Evolutionary conservation across 2,113 vertebrate species (phyloP).

Genomic region (Strix aluco): DNA sequence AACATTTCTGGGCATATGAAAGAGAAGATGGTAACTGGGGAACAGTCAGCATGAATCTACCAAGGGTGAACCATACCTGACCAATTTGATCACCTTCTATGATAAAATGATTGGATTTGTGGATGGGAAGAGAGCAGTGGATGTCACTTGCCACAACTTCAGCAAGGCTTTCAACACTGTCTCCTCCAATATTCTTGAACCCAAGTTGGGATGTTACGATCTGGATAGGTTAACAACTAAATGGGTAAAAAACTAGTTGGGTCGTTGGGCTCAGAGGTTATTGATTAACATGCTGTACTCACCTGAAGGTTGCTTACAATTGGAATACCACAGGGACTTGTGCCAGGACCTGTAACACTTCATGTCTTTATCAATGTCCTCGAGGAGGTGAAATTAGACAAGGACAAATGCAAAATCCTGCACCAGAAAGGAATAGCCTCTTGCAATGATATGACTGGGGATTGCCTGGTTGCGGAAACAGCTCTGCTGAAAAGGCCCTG

Average conservation of each 20-base stretch:
- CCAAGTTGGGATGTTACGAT: neutral
- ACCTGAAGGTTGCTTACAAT: neutral
- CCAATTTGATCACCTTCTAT: neutral
- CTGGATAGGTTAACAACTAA: neutral
- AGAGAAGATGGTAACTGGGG: neutral
- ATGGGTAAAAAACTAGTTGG: neutral
- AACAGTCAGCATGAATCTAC: neutral
- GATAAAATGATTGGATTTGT: neutral
- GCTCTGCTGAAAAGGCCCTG: neutral
- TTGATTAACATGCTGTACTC: neutral
- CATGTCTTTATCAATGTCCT: neutral
- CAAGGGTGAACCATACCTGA: neutral
- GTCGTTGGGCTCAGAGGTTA: neutral
- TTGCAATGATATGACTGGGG: neutral
- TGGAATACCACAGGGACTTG: neutral
- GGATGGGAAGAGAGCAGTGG: neutral
- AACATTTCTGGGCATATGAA: neutral
- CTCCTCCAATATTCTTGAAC: neutral
- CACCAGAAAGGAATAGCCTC: neutral
- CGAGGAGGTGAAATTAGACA: neutral
- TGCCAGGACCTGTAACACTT: neutral
- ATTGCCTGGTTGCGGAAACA: neutral
- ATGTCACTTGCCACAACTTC: neutral
- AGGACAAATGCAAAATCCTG: neutral
- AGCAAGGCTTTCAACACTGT: neutral